Evolutionary conservation across 2,113 vertebrate genomes (phyloP).

Genomic region (Stegostoma tigrinum): DNA sequence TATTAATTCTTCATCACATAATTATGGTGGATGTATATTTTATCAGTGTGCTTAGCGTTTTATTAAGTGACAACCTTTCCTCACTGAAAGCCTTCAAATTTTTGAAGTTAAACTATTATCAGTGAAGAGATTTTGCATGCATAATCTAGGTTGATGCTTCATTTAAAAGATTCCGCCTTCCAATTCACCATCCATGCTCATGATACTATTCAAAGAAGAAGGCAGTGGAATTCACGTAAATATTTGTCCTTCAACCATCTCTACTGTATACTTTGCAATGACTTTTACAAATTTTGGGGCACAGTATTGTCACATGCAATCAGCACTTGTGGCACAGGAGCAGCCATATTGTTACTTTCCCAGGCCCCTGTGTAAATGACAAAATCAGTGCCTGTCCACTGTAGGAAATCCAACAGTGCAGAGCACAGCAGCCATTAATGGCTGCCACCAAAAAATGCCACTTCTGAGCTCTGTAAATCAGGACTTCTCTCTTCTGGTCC

Average conservation of each 20-base stretch:
- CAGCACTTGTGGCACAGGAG: background rate
- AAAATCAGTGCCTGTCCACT: background rate
- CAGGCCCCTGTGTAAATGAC: background rate
- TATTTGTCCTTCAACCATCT: background rate
- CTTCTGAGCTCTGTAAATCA: background rate
- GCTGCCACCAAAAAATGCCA: background rate
- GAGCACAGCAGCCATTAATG: background rate
- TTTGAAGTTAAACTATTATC: background rate
- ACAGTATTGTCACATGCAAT: background rate
- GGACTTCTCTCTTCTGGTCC: background rate
- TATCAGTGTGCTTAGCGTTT: background rate
- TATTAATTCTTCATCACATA: background rate
- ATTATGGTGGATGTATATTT: background rate
- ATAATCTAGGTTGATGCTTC: background rate
- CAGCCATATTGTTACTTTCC: background rate
- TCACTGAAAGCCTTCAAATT: background rate
- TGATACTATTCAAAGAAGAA: background rate
- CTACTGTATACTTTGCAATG: background rate
- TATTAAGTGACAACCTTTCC: background rate
- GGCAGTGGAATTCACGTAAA: background rate
- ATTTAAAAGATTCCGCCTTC: background rate
- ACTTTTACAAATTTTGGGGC: background rate
- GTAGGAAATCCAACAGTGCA: background rate
- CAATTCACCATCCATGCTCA: background rate
- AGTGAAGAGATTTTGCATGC: background rate